These are phyloP conservation scores for Drosophila hamatofila DNA, from an alignment of 2,888 invertebrate genomes.

Conservation along the genomic window DNA sequence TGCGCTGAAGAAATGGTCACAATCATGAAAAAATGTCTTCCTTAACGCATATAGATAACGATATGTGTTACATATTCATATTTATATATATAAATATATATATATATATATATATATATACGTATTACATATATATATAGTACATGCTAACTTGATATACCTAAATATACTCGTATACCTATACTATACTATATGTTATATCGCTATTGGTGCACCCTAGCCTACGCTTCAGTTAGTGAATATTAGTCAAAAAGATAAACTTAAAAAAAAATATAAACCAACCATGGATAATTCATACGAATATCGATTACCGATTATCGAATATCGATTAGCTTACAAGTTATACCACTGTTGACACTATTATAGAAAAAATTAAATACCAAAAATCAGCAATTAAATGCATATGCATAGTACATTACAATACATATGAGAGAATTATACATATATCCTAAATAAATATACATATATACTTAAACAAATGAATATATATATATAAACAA, in stretches of 20 bases:
- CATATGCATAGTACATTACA: slow-evolving; percentile 35
- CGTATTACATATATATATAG: slow-evolving; percentile 13
- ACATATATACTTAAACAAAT: slow-evolving; percentile 36
- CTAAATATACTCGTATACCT: slow-evolving; percentile 55
- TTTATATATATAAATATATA: slow-evolving; percentile 44
- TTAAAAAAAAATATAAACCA: not conserved
- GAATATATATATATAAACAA: slow-evolving; percentile 16
- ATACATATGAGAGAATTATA: slow-evolving; percentile 40
- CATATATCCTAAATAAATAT: slow-evolving; percentile 37
- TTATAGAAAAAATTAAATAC: slow-evolving; percentile 43
- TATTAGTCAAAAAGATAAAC: slow-evolving; percentile 34
- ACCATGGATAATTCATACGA: slow-evolving; percentile 20
- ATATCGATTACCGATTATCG: slow-evolving; percentile 44
- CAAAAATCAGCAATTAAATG: slow-evolving; percentile 50
- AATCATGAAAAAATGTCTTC: slow-evolving; percentile 80
- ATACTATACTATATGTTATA: slow-evolving; percentile 46
- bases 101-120: slow-evolving; percentile 31
- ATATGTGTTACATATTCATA: slow-evolving; percentile 75
- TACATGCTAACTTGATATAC: slow-evolving; percentile 47
- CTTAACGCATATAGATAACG: slow-evolving; percentile 78
- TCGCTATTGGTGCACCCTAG: slow-evolving; percentile 63
- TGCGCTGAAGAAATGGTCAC: slow-evolving; percentile 72
- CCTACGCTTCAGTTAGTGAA: slow-evolving; percentile 72
- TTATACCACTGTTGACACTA: slow-evolving; percentile 75
- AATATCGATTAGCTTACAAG: slow-evolving; percentile 51